Evolutionary conservation across 2,797 vertebrate genomes (phyloP), one percentile per base, ranked within the genome.

Genomic region (Sebastes oblongus): DNA sequence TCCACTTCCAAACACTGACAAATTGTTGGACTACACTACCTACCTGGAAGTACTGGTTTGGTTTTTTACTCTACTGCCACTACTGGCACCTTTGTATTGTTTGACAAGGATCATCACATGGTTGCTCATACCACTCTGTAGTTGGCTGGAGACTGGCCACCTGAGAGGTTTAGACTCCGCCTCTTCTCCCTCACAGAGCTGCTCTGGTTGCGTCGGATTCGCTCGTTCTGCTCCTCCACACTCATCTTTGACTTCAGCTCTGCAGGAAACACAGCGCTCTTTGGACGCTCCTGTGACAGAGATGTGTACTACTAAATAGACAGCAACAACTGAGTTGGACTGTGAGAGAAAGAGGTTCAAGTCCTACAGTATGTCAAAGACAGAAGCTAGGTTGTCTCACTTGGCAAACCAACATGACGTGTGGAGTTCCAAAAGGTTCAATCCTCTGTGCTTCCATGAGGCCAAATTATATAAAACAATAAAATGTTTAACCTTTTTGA

Each of bases 241-340:
- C 96, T 99, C 98, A 99, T 99, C 93, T 98, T 99, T 25, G 95
- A 96, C 92, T 98, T 98, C 3, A 95, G 86, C 69, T 99, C 98
- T 0, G 93, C 87, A 0, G 97, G 84, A 24, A 98, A 98, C 85
- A 96, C 95, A 0, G 98, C 97, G 0, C 97, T 98, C 89, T 98
- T 99, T 5, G 97, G 97, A 24, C 97, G 96, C 62, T 98, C 97
- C 96, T 99, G 91, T 24, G 32, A 67, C 18, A 74, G 20, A 32
- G 20, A 64, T 27, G 22, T 12, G 27, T n/a, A 22, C 50, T 54
- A 54, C 20, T 54, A 54, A n/a, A 54, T n/a, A n/a, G 50, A 54
- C 22, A 12, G 25, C 55, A 46, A 16, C 14, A 66, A 66, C 25
- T 25, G 18, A 54, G 10, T 54, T 50, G 46, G 46, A 54, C 50